A percentile compares a stretch with the other conserved stretches of the same genome.
These are phyloP conservation scores for Adelosebastes latens DNA, from an alignment of 2,797 vertebrate genomes.

Conservation along the genomic window DNA sequence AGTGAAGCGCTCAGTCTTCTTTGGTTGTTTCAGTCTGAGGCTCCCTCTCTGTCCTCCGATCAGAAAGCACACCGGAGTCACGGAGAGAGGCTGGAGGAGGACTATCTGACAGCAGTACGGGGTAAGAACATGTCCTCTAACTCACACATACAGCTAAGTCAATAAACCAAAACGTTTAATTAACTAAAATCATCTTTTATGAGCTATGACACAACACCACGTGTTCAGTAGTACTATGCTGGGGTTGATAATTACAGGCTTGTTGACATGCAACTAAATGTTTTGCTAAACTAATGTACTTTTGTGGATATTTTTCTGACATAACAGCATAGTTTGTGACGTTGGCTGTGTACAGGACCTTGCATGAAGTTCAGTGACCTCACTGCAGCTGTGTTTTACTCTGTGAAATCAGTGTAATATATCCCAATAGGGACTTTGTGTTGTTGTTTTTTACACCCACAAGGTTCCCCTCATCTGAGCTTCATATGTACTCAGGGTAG, in stretches of 20 bases:
- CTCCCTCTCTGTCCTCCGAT: slow-evolving; percentile 20
- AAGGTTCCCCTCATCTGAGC: not conserved
- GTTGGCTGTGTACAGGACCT: not conserved
- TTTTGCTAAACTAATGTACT: not conserved
- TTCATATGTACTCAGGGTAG: not conserved
- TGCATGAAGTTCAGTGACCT: not conserved
- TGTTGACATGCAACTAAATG: not conserved
- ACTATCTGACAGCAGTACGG: slow-evolving; percentile 23
- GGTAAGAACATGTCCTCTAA: slow-evolving; percentile 45
- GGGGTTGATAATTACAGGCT: not conserved
- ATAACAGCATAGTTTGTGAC: not conserved
- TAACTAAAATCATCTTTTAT: not conserved
- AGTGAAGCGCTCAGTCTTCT: slow-evolving; percentile 26
- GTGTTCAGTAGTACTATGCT: not conserved
- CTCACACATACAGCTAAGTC: not conserved
- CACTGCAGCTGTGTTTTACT: not conserved
- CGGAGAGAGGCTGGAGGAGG: slow-evolving; percentile 10
- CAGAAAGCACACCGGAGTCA: slow-evolving; percentile 35
- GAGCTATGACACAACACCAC: not conserved
- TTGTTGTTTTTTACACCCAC: not conserved
- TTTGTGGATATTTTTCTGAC: not conserved
- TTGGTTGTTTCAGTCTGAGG: slow-evolving; percentile 18
- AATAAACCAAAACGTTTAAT: not conserved
- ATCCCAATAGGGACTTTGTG: not conserved
- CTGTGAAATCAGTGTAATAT: not conserved